These are phyloP conservation scores for Ecdyonurus torrentis DNA, from an alignment of 2,888 invertebrate species.

Conservation along the genomic window DNA sequence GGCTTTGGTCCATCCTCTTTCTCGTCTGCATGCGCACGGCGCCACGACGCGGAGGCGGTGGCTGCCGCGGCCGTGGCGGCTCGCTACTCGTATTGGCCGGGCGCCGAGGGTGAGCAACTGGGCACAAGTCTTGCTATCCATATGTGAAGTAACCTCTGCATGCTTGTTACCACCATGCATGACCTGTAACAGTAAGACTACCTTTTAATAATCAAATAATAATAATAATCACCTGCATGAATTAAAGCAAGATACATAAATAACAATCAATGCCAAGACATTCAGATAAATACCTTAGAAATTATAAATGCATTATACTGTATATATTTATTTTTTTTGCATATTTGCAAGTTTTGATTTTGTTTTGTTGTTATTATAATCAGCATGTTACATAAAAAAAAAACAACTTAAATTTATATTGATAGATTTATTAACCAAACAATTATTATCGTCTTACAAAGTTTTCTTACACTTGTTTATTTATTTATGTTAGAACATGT, in stretches of 20 bases:
- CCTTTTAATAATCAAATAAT: background rate
- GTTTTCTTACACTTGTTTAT: background rate
- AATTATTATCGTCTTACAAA: background rate
- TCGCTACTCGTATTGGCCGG: conserved; percentile 3
- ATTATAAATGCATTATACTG: no score
- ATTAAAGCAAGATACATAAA: no score
- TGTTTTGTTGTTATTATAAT: no score
- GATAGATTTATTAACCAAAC: background rate
- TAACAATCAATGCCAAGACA: no score
- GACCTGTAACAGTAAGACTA: background rate
- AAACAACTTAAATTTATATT: background rate
- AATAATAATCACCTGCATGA: no score
- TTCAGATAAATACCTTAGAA: no score
- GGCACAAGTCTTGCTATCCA: background rate
- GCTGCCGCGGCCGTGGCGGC: conserved; percentile 7
- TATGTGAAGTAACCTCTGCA: background rate
- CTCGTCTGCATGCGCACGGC: background rate
- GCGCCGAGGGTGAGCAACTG: background rate
- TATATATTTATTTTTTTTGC: no score
- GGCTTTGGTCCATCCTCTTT: conserved; percentile 1
- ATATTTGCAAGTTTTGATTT: no score
- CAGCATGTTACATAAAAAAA: background rate
- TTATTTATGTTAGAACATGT: background rate
- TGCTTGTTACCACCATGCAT: background rate
- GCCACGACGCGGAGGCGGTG: conserved; percentile 4